These are phyloP conservation scores for Eugnorisma glareosa DNA, from an alignment of 2,888 invertebrate species.

Conservation along the genomic window DNA sequence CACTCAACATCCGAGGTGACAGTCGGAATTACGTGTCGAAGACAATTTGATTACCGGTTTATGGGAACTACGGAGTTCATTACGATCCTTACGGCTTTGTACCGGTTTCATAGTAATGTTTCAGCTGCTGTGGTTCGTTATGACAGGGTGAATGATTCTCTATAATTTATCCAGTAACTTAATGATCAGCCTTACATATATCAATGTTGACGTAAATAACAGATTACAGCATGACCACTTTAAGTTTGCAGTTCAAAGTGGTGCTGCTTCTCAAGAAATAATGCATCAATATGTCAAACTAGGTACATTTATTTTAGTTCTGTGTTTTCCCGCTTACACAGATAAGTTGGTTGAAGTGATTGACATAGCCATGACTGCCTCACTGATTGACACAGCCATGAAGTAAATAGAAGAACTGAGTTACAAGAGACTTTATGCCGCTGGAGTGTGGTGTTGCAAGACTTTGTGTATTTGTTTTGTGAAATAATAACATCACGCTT, in stretches of 20 bases:
- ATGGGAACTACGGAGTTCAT: neutral
- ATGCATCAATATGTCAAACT: neutral
- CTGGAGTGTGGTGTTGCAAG: neutral
- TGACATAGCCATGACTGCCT: neutral
- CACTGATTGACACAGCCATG: neutral
- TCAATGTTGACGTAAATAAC: neutral
- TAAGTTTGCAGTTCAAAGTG: neutral
- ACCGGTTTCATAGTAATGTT: neutral
- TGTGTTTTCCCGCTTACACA: neutral
- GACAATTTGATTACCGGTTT: conserved; percentile 20
- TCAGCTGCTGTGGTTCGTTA: neutral
- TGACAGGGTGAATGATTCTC: neutral
- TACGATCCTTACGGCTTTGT: neutral
- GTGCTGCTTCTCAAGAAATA: neutral
- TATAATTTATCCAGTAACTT: neutral
- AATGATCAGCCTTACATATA: neutral
- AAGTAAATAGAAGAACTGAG: neutral
- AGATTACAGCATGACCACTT: neutral
- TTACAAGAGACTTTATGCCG: neutral
- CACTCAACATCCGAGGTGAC: conserved; percentile 39
- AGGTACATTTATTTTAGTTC: neutral
- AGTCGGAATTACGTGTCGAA: conserved; percentile 22
- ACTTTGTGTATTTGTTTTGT: neutral
- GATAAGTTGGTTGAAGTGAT: neutral
- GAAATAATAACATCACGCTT: too few species aligned